A percentile compares a stretch with the other conserved stretches of the same genome.
These are phyloP conservation scores for Sarcophaga variegata DNA, from an alignment of 2,888 invertebrate genomes.

Conservation along the genomic window DNA sequence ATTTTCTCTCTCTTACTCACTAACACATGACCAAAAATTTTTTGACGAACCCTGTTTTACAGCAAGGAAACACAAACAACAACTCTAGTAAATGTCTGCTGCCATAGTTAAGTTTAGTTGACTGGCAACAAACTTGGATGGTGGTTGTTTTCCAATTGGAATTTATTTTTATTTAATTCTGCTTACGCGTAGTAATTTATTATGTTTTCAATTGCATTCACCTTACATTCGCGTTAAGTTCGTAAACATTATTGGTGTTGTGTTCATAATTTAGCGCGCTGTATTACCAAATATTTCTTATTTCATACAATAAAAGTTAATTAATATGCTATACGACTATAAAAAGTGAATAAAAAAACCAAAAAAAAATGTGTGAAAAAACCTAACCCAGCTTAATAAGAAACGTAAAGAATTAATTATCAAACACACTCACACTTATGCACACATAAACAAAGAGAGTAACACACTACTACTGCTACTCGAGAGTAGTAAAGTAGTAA, in stretches of 20 bases:
- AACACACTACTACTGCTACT: conserved; percentile 13
- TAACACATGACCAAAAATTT: no score
- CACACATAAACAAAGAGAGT: not conserved
- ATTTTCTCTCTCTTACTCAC: no score
- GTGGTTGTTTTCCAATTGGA: conserved; percentile 63
- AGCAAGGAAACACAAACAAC: conserved; percentile 18
- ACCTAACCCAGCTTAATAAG: conserved; percentile 56
- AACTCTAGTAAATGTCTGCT: conserved; percentile 26
- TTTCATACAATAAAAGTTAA: not conserved
- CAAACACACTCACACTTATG: conserved; percentile 10
- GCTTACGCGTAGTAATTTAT: conserved; percentile 63
- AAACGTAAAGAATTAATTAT: conserved; percentile 22
- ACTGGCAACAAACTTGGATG: conserved; percentile 48
- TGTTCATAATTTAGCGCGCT: conserved; percentile 19
- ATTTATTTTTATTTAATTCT: conserved; percentile 49
- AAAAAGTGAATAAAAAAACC: conserved; percentile 11
- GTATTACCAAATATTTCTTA: not conserved
- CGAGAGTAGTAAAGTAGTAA: conserved; percentile 20
- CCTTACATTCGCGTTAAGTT: conserved; percentile 36
- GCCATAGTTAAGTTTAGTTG: conserved; percentile 42
- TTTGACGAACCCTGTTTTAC: no score
- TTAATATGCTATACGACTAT: not conserved
- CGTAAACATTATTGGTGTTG: conserved; percentile 40
- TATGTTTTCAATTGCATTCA: conserved; percentile 54
- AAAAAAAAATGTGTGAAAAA: conserved; percentile 10